Percentiles rank a stretch among this genome's conserved stretches.
These are phyloP conservation scores for Drosophila neonasuta DNA, from an alignment of 2,888 invertebrate genomes.

Conservation along the genomic window DNA sequence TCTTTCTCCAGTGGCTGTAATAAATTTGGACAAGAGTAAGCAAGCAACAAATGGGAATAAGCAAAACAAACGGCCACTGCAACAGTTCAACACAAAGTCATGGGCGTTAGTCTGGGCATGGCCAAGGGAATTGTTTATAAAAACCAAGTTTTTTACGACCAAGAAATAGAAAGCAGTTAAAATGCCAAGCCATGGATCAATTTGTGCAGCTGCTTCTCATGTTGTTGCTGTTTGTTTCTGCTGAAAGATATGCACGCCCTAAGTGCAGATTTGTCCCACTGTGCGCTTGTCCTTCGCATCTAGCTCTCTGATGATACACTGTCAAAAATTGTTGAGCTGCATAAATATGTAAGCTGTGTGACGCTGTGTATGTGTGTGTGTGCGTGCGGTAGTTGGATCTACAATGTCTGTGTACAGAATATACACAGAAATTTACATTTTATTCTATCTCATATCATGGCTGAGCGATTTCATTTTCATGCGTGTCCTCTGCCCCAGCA, in stretches of 20 bases:
- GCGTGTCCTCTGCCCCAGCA: constrained; percentile 52
- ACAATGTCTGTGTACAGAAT: constrained; percentile 18
- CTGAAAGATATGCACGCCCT: constrained; percentile 17
- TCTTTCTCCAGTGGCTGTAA: constrained; percentile 43
- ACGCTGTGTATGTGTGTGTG: background rate
- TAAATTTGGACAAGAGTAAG: constrained; percentile 71
- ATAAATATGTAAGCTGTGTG: constrained; percentile 49
- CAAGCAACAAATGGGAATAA: constrained; percentile 74
- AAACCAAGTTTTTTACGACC: constrained; percentile 52
- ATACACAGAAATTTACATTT: constrained; percentile 50
- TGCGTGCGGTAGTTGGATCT: constrained; percentile 6
- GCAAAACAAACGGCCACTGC: constrained; percentile 68
- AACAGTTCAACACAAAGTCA: constrained; percentile 59
- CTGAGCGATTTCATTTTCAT: constrained; percentile 63
- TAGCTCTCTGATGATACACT: constrained; percentile 52
- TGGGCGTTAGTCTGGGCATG: constrained; percentile 36
- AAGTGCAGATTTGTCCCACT: constrained; percentile 36
- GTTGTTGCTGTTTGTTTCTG: constrained; percentile 1
- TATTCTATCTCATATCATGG: constrained; percentile 65
- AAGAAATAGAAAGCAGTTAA: constrained; percentile 56
- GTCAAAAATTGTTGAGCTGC: constrained; percentile 65
- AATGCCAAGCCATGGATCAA: constrained; percentile 60
- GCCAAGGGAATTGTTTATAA: constrained; percentile 44
- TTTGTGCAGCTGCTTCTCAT: constrained; percentile 45
- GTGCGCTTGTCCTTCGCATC: constrained; percentile 26